Evolutionary conservation across 1,140 invertebrate genomes (phyloP).

Genomic region (Penaeus indicus): DNA sequence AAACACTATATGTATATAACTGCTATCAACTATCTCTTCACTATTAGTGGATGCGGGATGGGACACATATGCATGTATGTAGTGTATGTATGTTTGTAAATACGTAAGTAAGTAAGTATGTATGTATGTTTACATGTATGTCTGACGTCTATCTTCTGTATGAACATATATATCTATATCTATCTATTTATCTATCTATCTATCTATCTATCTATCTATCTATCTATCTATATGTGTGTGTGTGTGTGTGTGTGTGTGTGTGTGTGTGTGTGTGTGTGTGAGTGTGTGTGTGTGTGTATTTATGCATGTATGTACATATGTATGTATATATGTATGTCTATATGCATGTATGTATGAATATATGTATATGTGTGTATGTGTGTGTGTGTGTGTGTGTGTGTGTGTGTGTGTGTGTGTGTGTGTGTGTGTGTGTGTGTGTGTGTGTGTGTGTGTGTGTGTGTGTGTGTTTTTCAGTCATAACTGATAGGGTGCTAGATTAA

Average conservation of each 20-base stretch:
- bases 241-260: background rate
- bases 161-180: background rate
- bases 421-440: background rate
- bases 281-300: background rate
- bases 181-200: too few species aligned
- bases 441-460: too few species aligned
- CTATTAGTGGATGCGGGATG: too few species aligned
- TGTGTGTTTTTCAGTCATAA: too few species aligned
- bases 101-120: background rate
- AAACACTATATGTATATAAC: too few species aligned
- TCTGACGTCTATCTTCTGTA: background rate
- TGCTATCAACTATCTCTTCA: too few species aligned
- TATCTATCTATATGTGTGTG: background rate
- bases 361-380: background rate
- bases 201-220: background rate
- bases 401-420: background rate
- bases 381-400: background rate
- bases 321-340: background rate
- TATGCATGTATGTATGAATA: background rate
- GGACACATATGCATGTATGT: background rate
- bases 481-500: too few species aligned
- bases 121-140: conserved; percentile 20
- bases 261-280: background rate
- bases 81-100: background rate
- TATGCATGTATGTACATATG: background rate